Percentiles rank a stretch among this genome's conserved stretches.
Conservation (phyloP, 2,797 vertebrate genomes). For the Acipenser oxyrinchus region DNA sequence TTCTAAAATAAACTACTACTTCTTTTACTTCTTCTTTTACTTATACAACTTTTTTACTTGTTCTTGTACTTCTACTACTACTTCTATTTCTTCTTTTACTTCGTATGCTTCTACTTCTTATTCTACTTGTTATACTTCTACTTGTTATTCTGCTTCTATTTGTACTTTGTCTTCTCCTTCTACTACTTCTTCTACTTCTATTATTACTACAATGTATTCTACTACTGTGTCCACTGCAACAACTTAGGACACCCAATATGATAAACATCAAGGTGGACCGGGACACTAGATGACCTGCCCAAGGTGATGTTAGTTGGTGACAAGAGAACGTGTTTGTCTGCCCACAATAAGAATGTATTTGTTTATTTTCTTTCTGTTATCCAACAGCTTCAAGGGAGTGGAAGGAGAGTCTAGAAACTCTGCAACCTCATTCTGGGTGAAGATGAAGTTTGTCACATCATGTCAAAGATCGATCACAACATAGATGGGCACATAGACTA, state of each 20-base stretch:
- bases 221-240: too few relatives aligned
- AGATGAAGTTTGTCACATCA: constrained; percentile 28
- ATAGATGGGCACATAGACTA: constrained; percentile 34
- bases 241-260: too few relatives aligned
- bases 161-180: neutral
- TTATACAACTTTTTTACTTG: neutral
- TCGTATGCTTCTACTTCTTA: neutral
- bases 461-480: constrained; percentile 33
- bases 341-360: neutral
- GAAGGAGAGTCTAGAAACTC: constrained; percentile 33
- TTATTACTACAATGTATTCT: too few relatives aligned
- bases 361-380: constrained; percentile 5
- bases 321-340: neutral
- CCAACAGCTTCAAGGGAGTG: constrained; percentile 26
- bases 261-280: too few relatives aligned
- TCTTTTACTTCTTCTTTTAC: too few relatives aligned
- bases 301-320: neutral
- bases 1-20: too few relatives aligned
- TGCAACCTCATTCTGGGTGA: constrained; percentile 30
- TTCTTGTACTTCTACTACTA: neutral
- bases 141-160: neutral
- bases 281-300: too few relatives aligned
- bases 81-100: neutral
- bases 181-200: neutral
- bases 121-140: neutral